A percentile compares a stretch with the other conserved stretches of the same genome.
phyloP scores from a whole-genome alignment of 2,797 vertebrate species.

The Psittacula echo region DNA sequence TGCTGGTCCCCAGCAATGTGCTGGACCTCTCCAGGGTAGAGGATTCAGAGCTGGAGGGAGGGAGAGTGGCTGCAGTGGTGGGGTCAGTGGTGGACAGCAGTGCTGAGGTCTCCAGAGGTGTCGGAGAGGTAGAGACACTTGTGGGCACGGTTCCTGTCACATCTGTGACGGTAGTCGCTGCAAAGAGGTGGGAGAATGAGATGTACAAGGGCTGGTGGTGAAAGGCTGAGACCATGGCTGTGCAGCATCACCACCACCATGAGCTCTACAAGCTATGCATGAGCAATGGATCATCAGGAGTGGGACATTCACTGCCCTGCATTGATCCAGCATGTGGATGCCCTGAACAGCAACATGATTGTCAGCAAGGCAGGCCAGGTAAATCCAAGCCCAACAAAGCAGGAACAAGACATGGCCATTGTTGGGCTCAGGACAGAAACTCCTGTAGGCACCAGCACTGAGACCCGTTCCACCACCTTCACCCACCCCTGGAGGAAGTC shows the following conservation, averaged over 20 bases:
- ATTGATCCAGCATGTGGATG: background rate
- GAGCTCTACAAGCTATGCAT: accelerated
- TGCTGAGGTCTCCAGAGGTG: background rate
- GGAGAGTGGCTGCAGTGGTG: background rate
- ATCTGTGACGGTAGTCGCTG: background rate
- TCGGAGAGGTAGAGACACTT: background rate
- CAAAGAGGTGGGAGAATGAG: background rate
- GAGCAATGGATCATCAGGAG: accelerated
- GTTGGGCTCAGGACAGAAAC: accelerated
- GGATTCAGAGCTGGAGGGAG: background rate
- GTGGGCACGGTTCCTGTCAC: background rate
- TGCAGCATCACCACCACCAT: background rate
- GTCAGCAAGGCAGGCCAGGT: background rate
- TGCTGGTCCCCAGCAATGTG: background rate
- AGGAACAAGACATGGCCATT: background rate
- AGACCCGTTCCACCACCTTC: background rate
- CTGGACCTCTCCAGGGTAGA: background rate
- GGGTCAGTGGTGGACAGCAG: background rate
- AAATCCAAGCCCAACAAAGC: background rate
- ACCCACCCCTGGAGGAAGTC: background rate
- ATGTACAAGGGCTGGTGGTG: background rate
- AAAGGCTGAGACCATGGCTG: background rate
- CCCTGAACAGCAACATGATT: background rate
- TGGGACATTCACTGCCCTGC: background rate
- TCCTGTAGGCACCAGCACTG: background rate